Evolutionary conservation across 2,888 invertebrate genomes (phyloP), one percentile per base, ranked within the genome.

Genomic region (Phalera bucephala): DNA sequence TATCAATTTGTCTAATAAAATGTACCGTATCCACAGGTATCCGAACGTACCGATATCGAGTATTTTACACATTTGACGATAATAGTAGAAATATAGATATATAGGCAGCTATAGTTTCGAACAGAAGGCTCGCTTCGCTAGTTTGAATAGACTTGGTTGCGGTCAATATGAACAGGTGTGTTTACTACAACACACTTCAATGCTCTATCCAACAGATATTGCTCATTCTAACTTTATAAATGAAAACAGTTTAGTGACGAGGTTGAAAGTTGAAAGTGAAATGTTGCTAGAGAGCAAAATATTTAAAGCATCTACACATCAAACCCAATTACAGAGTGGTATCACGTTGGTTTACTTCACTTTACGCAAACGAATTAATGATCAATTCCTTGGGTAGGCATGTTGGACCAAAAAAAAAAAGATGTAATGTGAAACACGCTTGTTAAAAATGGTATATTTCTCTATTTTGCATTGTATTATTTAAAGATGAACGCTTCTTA

Each of bases 101-200:
- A 11, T 23, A 8, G n/a, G 3, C n/a, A 15, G 8, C 22, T 20
- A 6, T 34, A 21, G 21, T 33, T 32, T 32, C 21, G 29, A 33
- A 49, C 39, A 40, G 36, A 39, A 44, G 29, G 9, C 23, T 37
- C 14, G 33, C 30, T 33, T 40, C 28, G 13, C 31, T 40, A 22
- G 25, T 40, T 40, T 40, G 31, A 33, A 45, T 38, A 35, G 33
- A 22, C 30, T 37, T 30, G 12, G 30, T 13, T 42, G 42, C 41
- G 39, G 42, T 51, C 37, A 45, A 33, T 46, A 15, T 46, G 33
- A 33, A 50, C 51, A 47, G 52, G 44, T 53, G 51, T 29, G 27
- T 36, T 27, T 40, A 28, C 15, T 14, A 2, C 5, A 28, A 11
- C 10, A 11, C 26, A 33, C 28, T 26, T 33, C 19, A 17, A 10